Evolutionary conservation across 2,113 vertebrate species (phyloP).

Genomic region (Eurystomus gularis): DNA sequence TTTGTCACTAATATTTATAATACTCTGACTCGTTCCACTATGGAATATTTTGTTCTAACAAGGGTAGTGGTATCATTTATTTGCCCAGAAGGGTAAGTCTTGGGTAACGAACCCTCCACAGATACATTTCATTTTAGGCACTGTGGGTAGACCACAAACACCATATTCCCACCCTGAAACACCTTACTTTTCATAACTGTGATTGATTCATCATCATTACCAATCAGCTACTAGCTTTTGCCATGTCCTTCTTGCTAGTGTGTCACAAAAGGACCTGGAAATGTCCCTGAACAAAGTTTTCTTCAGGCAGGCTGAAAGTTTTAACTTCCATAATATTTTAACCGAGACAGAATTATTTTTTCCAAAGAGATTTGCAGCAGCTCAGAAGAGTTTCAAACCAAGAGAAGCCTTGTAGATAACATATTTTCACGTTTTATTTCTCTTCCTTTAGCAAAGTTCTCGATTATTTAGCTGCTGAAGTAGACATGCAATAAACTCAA

Average conservation of each 20-base stretch:
- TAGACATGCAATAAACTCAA: not conserved
- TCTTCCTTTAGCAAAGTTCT: slow-evolving; percentile 9
- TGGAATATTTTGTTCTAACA: not conserved
- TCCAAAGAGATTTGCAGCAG: not conserved
- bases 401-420: not conserved
- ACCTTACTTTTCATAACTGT: not conserved
- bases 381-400: not conserved
- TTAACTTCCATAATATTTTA: not conserved
- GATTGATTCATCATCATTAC: not conserved
- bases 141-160: not conserved
- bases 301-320: not conserved
- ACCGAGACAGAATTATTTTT: not conserved
- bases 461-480: slow-evolving; percentile 42
- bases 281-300: not conserved
- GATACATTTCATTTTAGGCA: not conserved
- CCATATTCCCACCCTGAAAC: not conserved
- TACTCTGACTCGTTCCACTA: not conserved
- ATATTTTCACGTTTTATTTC: not conserved
- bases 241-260: not conserved
- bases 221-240: not conserved
- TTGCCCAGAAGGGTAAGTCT: not conserved
- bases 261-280: not conserved
- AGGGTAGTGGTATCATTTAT: not conserved
- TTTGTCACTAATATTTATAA: not conserved
- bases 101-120: not conserved